A percentile compares a stretch with the other conserved stretches of the same genome.
phyloP scores from a whole-genome alignment of 2,797 vertebrate species.

The Myripristis murdjan region DNA sequence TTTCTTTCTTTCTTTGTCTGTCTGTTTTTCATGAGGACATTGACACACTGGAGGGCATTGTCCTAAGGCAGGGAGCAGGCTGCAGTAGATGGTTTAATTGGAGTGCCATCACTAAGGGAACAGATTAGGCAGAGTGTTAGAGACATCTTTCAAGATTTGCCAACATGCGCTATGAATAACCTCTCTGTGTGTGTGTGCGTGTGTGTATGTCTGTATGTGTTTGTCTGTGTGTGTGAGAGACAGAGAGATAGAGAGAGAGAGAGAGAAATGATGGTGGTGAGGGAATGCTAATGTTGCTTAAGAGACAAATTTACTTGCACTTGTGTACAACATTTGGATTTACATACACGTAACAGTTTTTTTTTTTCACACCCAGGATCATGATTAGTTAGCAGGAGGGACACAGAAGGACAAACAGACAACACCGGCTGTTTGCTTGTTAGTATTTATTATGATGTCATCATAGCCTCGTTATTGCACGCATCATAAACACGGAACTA shows the following conservation, averaged over 20 bases:
- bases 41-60: slow-evolving; percentile 57
- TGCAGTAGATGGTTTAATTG: slow-evolving; percentile 73
- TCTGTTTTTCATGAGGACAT: slow-evolving; percentile 5
- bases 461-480: slow-evolving; percentile 86
- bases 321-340: slow-evolving; percentile 24
- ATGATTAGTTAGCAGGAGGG: slow-evolving; percentile 1
- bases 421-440: slow-evolving; percentile 59
- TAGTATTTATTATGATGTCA: slow-evolving; percentile 85
- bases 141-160: slow-evolving; percentile 74
- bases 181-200: slow-evolving; percentile 7
- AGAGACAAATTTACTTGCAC: slow-evolving; percentile 26
- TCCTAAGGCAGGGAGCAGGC: slow-evolving; percentile 48
- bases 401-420: slow-evolving; percentile 60
- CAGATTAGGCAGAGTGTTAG: slow-evolving; percentile 68
- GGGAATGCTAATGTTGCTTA: slow-evolving; percentile 42
- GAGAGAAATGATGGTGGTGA: slow-evolving; percentile 8
- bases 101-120: slow-evolving; percentile 73
- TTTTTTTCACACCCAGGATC: neutral
- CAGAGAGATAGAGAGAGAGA: neutral
- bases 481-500: slow-evolving; percentile 80
- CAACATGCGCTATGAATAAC: slow-evolving; percentile 68
- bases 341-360: slow-evolving; percentile 9
- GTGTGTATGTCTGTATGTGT: no score
- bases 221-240: neutral
- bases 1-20: neutral